Evolutionary conservation across 2,797 vertebrate species (phyloP), one percentile per base, ranked within the genome.

Genomic region (Tympanoctomys barrerae): DNA sequence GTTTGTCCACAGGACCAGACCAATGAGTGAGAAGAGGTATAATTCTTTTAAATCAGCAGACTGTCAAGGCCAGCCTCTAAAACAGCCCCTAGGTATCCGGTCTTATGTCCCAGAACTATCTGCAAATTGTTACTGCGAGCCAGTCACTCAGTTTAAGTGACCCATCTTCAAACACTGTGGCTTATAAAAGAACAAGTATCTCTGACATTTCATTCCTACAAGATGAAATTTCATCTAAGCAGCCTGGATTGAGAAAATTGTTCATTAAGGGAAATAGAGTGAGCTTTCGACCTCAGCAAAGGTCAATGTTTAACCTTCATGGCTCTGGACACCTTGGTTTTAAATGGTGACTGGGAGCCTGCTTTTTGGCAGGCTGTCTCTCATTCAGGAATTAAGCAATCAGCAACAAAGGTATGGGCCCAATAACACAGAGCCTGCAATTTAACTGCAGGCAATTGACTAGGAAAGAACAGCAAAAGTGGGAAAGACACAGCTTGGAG

Each of bases 1-100:
- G 33, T 94, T 94, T 91, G 28, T 88, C 85, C 75, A 83, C 36
- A 85, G 68, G 33, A 66, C 26, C 61, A 75, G 52, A 88, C 70
- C 68, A 95, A 85, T 42, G 18, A 92, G 57, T 26, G 16, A 96
- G 94, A 39, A 95, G 24, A 57, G 57, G 26, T 36, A 71, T 84
- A 75, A 84, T 92, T 94, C 61, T 90, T 91, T 90, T 79, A 91
- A 95, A 97, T 70, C 71, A 94, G 70, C 46, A 95, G 59, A 82
- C 26, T 70, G 81, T 87, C 90, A 42, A 89, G 64, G 61, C 85
- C n/a, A 85, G 31, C 22, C 49, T 84, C 19, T 36, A 92, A 19
- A 78, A 87, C 70, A 70, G 54, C 90, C 91, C 93, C 49, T 70
- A 93, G 73, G 85, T 16, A 64, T 22, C 46, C 9, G 7, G 33